Evolutionary conservation across 1,140 invertebrate species (phyloP).

Genomic region (Lepidurus packardi): DNA sequence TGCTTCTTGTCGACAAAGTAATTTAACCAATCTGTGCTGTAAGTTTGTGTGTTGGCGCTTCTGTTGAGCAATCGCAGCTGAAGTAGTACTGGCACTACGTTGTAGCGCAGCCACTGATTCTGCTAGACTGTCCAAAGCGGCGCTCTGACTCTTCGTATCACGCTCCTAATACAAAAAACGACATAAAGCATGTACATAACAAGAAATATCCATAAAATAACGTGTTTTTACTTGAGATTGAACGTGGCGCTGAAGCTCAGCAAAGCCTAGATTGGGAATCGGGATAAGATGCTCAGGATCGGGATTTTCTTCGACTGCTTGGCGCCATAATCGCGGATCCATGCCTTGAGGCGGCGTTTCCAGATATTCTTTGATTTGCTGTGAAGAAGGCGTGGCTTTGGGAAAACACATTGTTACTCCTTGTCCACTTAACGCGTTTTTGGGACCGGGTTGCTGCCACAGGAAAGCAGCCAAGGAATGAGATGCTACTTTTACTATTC

Average conservation of each 20-base stretch:
- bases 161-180: conserved; percentile 52
- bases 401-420: conserved; percentile 32
- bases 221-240: conserved; percentile 20
- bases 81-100: conserved; percentile 61
- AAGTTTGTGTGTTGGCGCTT: conserved; percentile 67
- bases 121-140: conserved; percentile 66
- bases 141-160: conserved; percentile 69
- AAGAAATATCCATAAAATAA: conserved; percentile 1
- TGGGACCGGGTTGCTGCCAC: conserved; percentile 30
- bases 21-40: conserved; percentile 70
- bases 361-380: conserved; percentile 78
- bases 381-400: conserved; percentile 40
- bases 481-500: conserved; percentile 31
- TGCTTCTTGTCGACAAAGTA: conserved; percentile 80
- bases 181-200: background rate
- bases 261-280: conserved; percentile 85
- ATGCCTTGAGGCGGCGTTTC: conserved; percentile 73
- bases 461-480: conserved; percentile 28
- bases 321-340: conserved; percentile 73
- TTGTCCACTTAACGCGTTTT: conserved; percentile 24
- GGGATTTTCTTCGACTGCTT: conserved; percentile 88
- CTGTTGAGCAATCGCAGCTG: conserved; percentile 65
- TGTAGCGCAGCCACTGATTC: conserved; percentile 69
- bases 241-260: conserved; percentile 37
- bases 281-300: conserved; percentile 61